Base-by-base conservation (phyloP, 1,140 invertebrate genomes). In the Drosophila varians region DNA sequence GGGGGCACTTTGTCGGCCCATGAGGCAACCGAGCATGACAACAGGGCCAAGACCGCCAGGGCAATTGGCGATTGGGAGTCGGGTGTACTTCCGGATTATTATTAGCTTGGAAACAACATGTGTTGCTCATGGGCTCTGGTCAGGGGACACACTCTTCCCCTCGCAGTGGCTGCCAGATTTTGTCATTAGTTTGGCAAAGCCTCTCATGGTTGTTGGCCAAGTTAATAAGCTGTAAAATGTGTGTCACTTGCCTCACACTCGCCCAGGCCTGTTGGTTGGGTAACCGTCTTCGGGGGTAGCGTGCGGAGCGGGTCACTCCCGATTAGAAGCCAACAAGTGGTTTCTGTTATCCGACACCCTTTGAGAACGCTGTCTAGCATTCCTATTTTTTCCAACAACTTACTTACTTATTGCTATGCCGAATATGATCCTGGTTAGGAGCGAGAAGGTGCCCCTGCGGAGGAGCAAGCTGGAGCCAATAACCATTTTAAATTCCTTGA, bases 211-310 rank as follows among this genome's bases (percentile, higher is more conserved):
- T 70, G 77, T 66, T 82, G 82, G 64, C 61, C 74, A 86, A 84
- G 86, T 89, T 89, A 89, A 89, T 89, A 89, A 89, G 79, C 76
- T 89, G 84, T 86, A 86, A 89, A 89, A 89, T 89, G 76, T 89
- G 54, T 89, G 84, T 89, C 84, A 89, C 76, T 70, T 83, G 77
- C 62, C 71, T 43, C 53, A 26, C 40, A 53, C 47, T 47, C 54
- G 45, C 43, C 40, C 48, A 45, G 75, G 75, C 77, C 65, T 66
- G 45, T 40, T 26, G 60, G 53, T 82, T 76, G 55, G 52, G 64
- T 58, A 84, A 83, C 64, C 4, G 21, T 11, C 28, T 9, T 9
- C 28, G 3, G 28, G 28, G 28, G 38, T n/a, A 42, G 38, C 7
- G 16, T 18, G 19, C 16, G 56, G 42, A 6, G 62, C 42, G n/a